Conservation (phyloP, 2,797 vertebrate genomes). For the Sarcoramphus papa region DNA sequence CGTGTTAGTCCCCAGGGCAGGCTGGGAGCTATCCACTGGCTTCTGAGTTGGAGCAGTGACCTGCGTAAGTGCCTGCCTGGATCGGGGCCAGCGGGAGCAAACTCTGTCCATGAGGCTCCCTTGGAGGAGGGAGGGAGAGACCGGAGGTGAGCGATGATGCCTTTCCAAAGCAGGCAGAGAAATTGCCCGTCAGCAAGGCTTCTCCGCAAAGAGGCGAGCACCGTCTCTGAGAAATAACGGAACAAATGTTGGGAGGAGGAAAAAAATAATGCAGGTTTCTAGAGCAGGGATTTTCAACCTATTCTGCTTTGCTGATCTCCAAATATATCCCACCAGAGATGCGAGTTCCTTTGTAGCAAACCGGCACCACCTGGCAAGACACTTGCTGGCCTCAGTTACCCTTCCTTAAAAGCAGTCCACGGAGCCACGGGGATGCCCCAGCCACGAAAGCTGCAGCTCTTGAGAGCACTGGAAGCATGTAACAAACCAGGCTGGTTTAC, state of each 20-base stretch:
- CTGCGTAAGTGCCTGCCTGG: constrained; percentile 40
- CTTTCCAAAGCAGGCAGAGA: constrained; percentile 15
- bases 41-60: constrained; percentile 17
- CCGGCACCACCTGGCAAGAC: neutral
- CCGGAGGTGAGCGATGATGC: neutral
- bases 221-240: neutral
- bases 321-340: neutral
- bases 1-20: neutral
- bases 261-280: neutral
- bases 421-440: neutral
- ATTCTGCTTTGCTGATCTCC: neutral
- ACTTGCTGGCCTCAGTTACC: neutral
- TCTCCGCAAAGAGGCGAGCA: neutral
- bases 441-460: neutral
- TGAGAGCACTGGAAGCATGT: neutral
- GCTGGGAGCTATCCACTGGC: neutral
- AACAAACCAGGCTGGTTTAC: neutral
- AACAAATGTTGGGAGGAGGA: neutral
- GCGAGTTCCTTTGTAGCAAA: neutral
- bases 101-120: constrained; percentile 6
- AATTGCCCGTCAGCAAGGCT: neutral
- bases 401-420: constrained; percentile 1
- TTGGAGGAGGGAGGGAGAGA: neutral
- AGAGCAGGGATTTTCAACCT: constrained; percentile 14
- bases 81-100: neutral